Evolutionary conservation across 2,797 vertebrate species (phyloP).

Genomic region (Ceryle rudis): DNA sequence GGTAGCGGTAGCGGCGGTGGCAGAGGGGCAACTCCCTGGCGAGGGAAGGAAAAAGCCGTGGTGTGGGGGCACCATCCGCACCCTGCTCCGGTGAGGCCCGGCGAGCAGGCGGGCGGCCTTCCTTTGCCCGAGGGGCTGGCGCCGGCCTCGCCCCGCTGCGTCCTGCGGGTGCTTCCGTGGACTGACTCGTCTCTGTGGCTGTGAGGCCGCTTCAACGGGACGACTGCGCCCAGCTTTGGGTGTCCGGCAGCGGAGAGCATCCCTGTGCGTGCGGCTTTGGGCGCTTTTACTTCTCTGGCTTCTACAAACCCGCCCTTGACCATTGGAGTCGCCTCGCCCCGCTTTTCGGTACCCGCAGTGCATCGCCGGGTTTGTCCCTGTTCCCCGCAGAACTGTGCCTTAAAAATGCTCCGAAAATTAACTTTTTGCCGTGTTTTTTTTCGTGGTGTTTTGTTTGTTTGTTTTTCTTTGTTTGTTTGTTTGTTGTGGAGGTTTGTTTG

Average conservation of each 20-base stretch:
- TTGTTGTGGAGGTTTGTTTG: too few species aligned
- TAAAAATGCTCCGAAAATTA: not conserved
- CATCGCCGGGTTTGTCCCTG: too few species aligned
- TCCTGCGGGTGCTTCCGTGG: rapidly evolving
- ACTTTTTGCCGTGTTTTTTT: not conserved
- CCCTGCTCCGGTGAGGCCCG: not conserved
- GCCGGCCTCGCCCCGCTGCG: not conserved
- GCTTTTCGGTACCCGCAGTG: not conserved
- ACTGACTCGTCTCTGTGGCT: not conserved
- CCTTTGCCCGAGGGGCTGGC: not conserved
- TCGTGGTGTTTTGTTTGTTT: too few species aligned
- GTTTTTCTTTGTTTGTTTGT: too few species aligned
- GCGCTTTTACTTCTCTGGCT: not conserved
- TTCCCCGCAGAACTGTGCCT: rapidly evolving
- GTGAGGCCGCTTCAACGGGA: rapidly evolving
- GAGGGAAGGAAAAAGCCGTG: not conserved
- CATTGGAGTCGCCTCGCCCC: too few species aligned
- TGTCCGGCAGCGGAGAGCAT: not conserved
- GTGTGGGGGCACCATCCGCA: not conserved
- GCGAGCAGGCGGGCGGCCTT: not conserved
- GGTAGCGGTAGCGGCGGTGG: not conserved
- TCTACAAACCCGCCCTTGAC: rapidly evolving
- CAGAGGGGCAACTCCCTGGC: not conserved
- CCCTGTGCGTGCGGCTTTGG: not conserved
- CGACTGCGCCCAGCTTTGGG: rapidly evolving